phyloP scores from a whole-genome alignment of 2,113 vertebrate genomes.

The Pampusana beccarii region DNA sequence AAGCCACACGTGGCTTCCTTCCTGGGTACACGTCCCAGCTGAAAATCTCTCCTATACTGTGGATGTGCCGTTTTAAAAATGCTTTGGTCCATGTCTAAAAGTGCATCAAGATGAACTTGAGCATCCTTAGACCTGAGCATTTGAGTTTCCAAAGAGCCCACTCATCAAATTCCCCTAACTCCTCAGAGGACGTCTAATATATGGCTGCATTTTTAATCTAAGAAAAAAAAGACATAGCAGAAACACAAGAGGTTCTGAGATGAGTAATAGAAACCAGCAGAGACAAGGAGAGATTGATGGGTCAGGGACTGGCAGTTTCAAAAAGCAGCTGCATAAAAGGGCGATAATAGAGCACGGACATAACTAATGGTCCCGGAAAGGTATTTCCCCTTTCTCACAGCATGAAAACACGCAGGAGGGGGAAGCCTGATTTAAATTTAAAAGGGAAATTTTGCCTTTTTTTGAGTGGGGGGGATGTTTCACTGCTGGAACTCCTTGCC shows the following conservation, averaged over 20 bases:
- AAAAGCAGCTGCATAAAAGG: background rate
- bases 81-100: background rate
- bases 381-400: background rate
- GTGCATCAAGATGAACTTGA: background rate
- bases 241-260: background rate
- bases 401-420: background rate
- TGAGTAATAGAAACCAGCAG: background rate
- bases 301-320: background rate
- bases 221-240: background rate
- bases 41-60: background rate
- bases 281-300: background rate
- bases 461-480: background rate
- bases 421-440: background rate
- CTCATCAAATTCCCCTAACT: background rate
- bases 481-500: background rate
- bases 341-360: background rate
- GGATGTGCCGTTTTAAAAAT: background rate
- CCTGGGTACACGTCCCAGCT: background rate
- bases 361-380: background rate
- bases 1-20: background rate
- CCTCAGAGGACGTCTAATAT: background rate
- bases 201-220: background rate
- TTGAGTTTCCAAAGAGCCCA: background rate
- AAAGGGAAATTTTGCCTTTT: background rate
- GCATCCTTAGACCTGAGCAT: fast-evolving